phyloP scores from a whole-genome alignment of 2,888 invertebrate species.

The Torymus texanus region DNA sequence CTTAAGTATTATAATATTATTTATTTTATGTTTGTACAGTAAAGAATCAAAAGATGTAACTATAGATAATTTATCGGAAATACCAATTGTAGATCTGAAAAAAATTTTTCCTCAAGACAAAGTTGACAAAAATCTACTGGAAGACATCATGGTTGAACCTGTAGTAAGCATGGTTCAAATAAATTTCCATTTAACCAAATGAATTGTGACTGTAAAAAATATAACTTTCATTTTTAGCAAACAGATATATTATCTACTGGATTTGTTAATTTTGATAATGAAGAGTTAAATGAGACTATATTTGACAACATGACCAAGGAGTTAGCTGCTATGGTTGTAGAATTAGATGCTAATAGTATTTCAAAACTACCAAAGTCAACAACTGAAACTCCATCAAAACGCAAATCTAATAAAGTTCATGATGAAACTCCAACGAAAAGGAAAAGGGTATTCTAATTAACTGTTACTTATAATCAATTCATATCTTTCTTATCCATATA shows the following conservation, averaged over 20 bases:
- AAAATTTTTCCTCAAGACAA: neutral
- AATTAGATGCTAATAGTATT: neutral
- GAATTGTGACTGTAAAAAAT: no score
- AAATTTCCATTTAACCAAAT: no score
- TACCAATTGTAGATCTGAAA: slow-evolving; percentile 1
- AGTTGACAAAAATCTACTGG: slow-evolving; percentile 18
- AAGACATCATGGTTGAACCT: no score
- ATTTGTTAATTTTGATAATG: no score
- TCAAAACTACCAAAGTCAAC: neutral
- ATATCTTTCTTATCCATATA: no score
- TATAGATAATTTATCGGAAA: neutral
- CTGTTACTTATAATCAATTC: no score
- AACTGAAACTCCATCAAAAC: slow-evolving; percentile 18
- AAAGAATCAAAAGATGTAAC: neutral
- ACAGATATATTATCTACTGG: no score
- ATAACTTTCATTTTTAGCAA: no score
- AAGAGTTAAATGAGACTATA: neutral
- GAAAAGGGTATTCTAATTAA: neutral
- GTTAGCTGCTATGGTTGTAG: neutral
- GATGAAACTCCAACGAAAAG: slow-evolving; percentile 25
- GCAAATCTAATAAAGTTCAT: neutral
- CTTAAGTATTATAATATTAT: neutral
- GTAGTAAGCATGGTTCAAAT: no score
- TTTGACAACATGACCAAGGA: neutral
- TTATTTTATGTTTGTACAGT: neutral